Conservation (phyloP, 2,888 invertebrate genomes). For the Habrosyne pyritoides region DNA sequence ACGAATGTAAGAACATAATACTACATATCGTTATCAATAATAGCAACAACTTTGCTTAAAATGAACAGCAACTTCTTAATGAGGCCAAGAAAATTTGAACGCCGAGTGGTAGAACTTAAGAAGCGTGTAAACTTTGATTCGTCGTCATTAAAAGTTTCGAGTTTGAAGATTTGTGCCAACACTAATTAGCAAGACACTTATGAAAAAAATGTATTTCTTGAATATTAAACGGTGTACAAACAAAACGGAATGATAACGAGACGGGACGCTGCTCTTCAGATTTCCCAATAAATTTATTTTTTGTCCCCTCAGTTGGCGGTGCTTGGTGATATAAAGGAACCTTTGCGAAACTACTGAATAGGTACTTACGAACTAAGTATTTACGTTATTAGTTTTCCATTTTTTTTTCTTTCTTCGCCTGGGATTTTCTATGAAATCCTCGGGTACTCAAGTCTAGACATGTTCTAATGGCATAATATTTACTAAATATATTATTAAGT, state of each 20-base stretch:
- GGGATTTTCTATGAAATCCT: no score
- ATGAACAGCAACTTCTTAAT: conserved; percentile 74
- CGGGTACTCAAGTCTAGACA: no score
- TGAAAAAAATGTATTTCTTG: conserved; percentile 48
- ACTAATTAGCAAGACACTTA: conserved; percentile 77
- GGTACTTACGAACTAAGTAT: not conserved
- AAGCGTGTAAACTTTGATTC: conserved; percentile 78
- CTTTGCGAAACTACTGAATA: not conserved
- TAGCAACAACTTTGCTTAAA: conserved; percentile 63
- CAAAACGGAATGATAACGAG: conserved; percentile 31
- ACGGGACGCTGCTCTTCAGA: not conserved
- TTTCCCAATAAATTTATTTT: not conserved
- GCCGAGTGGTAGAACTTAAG: conserved; percentile 69
- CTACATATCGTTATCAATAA: conserved; percentile 67
- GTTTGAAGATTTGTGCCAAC: conserved; percentile 77
- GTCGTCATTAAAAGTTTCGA: conserved; percentile 80
- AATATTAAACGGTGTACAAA: conserved; percentile 38
- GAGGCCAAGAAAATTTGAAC: conserved; percentile 76
- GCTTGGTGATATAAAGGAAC: not conserved
- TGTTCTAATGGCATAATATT: no score
- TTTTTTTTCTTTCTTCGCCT: no score
- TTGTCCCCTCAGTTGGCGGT: not conserved
- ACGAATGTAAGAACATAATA: conserved; percentile 38
- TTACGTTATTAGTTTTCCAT: not conserved
- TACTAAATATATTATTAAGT: no score